Evolutionary conservation across 1,140 invertebrate species (phyloP), one percentile per base, ranked within the genome.

Genomic region (Ptiloglossa arizonensis): DNA sequence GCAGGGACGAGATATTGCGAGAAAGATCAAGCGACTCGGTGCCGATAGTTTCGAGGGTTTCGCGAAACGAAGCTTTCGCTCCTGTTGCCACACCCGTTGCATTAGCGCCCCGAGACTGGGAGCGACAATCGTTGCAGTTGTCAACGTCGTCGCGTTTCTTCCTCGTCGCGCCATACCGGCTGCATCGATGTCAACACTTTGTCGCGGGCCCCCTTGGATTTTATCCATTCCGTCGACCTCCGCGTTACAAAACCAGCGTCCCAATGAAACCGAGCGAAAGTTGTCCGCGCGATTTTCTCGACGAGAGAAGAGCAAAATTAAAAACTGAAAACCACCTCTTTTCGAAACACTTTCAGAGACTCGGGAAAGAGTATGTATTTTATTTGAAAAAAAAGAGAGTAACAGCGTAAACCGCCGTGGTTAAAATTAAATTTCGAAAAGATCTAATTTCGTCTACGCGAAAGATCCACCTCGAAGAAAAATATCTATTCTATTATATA

Each of bases 1-100:
- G 56, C 54, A 80, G 70, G 60, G 60, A 13, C 35, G 66, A 76
- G 66, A 76, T 63, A 82, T 82, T 70, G 79, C 79, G 59, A 59
- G 70, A 76, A 74, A 74, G 62, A 67, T 79, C 44, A 32, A 54
- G 63, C 32, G 46, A 22, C 59, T 71, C 70, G 56, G 63, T 57
- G n/a, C 52, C 66, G 66, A 74, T 75, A 59, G 80, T 68, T 80
- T 13, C 57, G 32, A 29, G 63, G 32, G 57, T 80, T 82, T 82
- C 50, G 66, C 72, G 63, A 66, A 72, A 83, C 81, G 72, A 60
- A 50, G 52, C 66, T 81, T 48, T 77, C 54, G n/a, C n/a, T 9
- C 79, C 60, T 15, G 48, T 82, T 81, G 54, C 81, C 66, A 59
- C 81, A 63, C 29, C 66, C 78, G 57, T 35, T 50, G 41, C 59